Percentiles rank a stretch among this genome's conserved stretches.
These are phyloP conservation scores for Echinarachnius parma DNA, from an alignment of 53 echinoderm and acorn worm species.

Conservation along the genomic window DNA sequence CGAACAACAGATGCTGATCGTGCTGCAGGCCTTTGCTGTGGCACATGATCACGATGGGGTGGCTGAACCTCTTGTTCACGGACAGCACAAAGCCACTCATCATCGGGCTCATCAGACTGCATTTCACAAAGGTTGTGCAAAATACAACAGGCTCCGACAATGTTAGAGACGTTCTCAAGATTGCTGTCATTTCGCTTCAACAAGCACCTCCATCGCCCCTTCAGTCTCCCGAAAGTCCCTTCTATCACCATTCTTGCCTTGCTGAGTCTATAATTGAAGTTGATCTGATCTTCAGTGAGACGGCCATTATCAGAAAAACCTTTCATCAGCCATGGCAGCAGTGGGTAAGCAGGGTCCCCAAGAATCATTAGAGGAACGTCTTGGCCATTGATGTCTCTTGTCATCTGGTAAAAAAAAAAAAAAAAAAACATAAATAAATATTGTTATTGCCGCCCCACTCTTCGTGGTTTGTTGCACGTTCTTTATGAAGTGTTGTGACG, in stretches of 20 bases:
- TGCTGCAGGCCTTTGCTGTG: too few species aligned
- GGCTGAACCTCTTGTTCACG: too few species aligned
- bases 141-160: slow-evolving; percentile 53
- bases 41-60: too few species aligned
- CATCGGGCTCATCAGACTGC: slow-evolving; percentile 6
- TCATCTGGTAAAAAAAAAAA: neutral
- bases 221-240: slow-evolving; percentile 59
- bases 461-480: too few species aligned
- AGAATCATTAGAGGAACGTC: slow-evolving; percentile 52
- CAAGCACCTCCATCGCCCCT: slow-evolving; percentile 60
- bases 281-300: slow-evolving; percentile 19
- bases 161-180: slow-evolving; percentile 17
- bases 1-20: too few species aligned
- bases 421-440: neutral
- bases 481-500: too few species aligned
- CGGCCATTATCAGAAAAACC: slow-evolving; percentile 40
- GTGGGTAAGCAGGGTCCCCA: slow-evolving; percentile 71
- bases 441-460: too few species aligned
- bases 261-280: slow-evolving; percentile 58
- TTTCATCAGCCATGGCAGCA: slow-evolving; percentile 66
- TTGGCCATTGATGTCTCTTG: slow-evolving; percentile 11
- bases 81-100: too few species aligned
- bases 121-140: slow-evolving; percentile 64
- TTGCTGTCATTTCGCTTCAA: slow-evolving; percentile 49
- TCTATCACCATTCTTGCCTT: slow-evolving; percentile 60